A percentile compares a stretch with the other conserved stretches of the same genome.
Conservation (phyloP, 2,113 vertebrate genomes). For the Ageneiosus marmoratus region DNA sequence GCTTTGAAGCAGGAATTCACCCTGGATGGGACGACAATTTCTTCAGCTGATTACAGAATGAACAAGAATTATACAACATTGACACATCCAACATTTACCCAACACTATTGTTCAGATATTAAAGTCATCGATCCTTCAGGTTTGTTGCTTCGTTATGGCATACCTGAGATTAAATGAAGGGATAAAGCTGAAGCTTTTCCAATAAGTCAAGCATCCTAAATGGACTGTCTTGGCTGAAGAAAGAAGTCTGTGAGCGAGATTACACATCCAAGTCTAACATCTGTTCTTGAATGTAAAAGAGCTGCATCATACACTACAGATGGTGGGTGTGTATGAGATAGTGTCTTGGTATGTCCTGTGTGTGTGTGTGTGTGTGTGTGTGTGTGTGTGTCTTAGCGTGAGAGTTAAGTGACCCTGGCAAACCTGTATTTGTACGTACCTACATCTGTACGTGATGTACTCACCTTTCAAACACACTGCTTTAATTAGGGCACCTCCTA, state of each 20-base stretch:
- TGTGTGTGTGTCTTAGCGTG: not conserved
- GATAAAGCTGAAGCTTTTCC: not conserved
- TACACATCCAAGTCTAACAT: not conserved
- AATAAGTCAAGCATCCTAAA: not conserved
- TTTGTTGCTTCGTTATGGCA: too few species aligned
- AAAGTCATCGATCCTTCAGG: too few species aligned
- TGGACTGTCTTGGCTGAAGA: not conserved
- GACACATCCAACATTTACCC: too few species aligned
- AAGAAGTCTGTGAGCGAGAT: not conserved
- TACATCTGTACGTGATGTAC: not conserved
- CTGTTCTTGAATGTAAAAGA: not conserved
- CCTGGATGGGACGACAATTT: too few species aligned
- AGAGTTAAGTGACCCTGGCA: not conserved
- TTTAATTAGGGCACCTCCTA: constrained; percentile 1
- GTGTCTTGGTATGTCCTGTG: not conserved
- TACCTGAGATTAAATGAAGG: too few species aligned
- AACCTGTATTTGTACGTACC: not conserved
- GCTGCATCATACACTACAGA: not conserved
- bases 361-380: not conserved
- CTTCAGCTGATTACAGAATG: too few species aligned
- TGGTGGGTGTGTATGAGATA: not conserved
- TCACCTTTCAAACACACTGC: not conserved
- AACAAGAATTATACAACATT: too few species aligned
- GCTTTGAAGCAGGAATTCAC: not conserved
- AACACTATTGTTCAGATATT: too few species aligned